Conservation (phyloP, 2,113 vertebrate genomes). For the Hydrolagus affinis region DNA sequence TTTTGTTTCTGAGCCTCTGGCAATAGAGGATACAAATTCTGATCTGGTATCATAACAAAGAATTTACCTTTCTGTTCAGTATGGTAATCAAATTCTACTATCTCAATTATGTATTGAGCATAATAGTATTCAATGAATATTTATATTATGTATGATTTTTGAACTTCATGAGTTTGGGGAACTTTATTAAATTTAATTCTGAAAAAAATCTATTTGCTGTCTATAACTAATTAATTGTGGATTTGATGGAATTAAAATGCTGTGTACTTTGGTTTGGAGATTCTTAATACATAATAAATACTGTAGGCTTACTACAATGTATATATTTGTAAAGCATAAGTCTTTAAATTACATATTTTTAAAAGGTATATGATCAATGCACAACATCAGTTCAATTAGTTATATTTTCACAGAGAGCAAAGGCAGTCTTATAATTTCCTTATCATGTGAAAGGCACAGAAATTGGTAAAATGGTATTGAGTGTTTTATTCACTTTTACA, state of each 20-base stretch:
- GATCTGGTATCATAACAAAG: not conserved
- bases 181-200: conserved; percentile 9
- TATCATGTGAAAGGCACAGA: not conserved
- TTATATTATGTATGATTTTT: not conserved
- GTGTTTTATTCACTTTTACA: not conserved
- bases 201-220: not conserved
- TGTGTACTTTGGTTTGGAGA: not conserved
- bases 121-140: not conserved
- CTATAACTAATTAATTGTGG: not conserved
- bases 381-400: not conserved
- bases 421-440: not conserved
- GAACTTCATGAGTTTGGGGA: not conserved
- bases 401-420: not conserved
- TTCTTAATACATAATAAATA: not conserved
- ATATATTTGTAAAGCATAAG: not conserved
- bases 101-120: not conserved
- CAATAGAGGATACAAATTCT: not conserved
- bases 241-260: not conserved
- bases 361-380: not conserved
- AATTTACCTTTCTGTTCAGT: not conserved
- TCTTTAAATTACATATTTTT: not conserved
- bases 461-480: conserved; percentile 8
- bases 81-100: conserved; percentile 2
- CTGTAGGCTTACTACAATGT: not conserved
- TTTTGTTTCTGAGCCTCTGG: conserved; percentile 10